Percentiles rank a stretch among this genome's conserved stretches.
phyloP scores from a whole-genome alignment of 1,140 invertebrate species.

The Sipha flava region DNA sequence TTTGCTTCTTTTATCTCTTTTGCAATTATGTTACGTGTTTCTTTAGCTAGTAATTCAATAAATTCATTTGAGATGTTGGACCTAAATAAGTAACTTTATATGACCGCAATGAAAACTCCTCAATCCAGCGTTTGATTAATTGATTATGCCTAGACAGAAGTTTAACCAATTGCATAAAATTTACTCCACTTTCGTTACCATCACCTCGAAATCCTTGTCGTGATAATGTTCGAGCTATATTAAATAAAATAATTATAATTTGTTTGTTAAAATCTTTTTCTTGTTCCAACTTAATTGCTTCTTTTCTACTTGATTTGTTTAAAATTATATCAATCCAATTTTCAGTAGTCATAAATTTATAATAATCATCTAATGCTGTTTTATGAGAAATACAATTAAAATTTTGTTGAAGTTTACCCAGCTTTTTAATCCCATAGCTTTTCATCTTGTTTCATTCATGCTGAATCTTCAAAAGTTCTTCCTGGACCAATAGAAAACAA shows the following conservation, averaged over 20 bases:
- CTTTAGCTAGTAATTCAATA: not conserved
- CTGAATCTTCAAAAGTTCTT: no score
- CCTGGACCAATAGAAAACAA: no score
- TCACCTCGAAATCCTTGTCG: not conserved
- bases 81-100: conserved; percentile 2
- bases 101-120: not conserved
- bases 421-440: not conserved
- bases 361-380: no score
- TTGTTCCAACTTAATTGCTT: not conserved
- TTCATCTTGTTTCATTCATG: not conserved
- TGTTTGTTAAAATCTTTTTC: not conserved
- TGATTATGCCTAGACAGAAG: not conserved
- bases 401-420: not conserved
- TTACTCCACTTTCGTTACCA: not conserved
- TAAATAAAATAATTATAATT: not conserved
- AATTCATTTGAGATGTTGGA: conserved; percentile 6
- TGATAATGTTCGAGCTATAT: not conserved
- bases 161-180: not conserved
- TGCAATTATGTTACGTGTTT: not conserved
- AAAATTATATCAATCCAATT: no score
- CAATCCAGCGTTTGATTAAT: not conserved
- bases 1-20: not conserved
- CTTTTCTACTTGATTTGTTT: not conserved
- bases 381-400: no score
- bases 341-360: no score